phyloP scores from a whole-genome alignment of 2,797 vertebrate genomes.

The Craterocephalus amniculus region DNA sequence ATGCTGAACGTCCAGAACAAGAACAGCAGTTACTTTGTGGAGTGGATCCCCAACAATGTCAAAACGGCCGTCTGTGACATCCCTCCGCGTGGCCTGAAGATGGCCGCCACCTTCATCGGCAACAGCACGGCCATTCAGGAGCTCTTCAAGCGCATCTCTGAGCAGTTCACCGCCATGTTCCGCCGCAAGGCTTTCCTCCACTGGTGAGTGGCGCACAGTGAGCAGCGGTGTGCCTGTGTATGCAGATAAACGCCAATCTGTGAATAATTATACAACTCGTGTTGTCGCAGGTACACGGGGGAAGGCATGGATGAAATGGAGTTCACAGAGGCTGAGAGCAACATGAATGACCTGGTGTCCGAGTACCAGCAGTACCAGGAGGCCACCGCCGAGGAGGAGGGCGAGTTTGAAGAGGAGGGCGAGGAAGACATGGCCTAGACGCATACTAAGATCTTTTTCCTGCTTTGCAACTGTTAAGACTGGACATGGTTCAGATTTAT shows the following conservation, averaged over 20 bases:
- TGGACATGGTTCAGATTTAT: background rate
- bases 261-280: background rate
- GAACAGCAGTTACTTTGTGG: slow-evolving; percentile 85
- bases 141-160: slow-evolving; percentile 93
- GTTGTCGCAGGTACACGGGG: slow-evolving; percentile 69
- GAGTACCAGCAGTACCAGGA: slow-evolving; percentile 84
- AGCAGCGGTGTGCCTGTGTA: background rate
- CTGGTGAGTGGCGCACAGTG: slow-evolving; percentile 67
- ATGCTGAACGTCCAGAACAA: slow-evolving; percentile 82
- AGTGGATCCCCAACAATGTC: slow-evolving; percentile 87
- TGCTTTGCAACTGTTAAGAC: slow-evolving; percentile 36
- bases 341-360: slow-evolving; percentile 83
- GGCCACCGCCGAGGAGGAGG: slow-evolving; percentile 86
- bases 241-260: background rate
- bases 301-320: slow-evolving; percentile 83
- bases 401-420: slow-evolving; percentile 83
- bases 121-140: slow-evolving; percentile 97
- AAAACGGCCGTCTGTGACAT: slow-evolving; percentile 94
- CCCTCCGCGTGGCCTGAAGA: slow-evolving; percentile 91
- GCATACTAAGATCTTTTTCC: background rate
- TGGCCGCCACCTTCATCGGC: slow-evolving; percentile 92
- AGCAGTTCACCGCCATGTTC: slow-evolving; percentile 87
- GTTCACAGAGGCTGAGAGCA: slow-evolving; percentile 56
- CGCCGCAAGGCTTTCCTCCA: slow-evolving; percentile 85
- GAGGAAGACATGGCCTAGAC: slow-evolving; percentile 80